Conservation (phyloP, 2,888 invertebrate genomes). For the Autographa gamma region DNA sequence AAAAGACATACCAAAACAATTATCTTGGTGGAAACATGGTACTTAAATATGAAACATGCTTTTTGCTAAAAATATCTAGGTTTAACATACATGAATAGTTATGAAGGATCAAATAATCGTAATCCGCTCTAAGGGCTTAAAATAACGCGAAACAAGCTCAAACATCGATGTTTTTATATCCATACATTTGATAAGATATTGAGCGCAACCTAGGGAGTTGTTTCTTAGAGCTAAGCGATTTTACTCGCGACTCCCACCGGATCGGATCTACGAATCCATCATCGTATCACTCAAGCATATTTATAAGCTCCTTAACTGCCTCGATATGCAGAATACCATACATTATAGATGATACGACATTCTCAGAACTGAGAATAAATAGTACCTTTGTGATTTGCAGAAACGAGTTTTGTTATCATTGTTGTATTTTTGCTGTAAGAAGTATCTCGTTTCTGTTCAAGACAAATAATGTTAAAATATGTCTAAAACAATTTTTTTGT, state of each 20-base stretch:
- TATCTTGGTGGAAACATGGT: too few relatives aligned
- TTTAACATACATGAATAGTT: too few relatives aligned
- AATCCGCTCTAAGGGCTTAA: neutral
- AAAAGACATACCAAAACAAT: too few relatives aligned
- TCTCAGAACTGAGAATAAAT: neutral
- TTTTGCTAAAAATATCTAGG: too few relatives aligned
- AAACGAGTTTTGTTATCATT: too few relatives aligned
- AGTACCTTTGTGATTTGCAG: neutral
- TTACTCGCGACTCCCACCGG: slow-evolving; percentile 1
- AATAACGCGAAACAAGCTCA: neutral
- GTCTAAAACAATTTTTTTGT: too few relatives aligned
- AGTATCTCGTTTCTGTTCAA: too few relatives aligned
- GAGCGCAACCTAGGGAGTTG: slow-evolving; percentile 4
- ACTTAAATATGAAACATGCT: too few relatives aligned
- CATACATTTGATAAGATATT: neutral
- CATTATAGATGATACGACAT: neutral
- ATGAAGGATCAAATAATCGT: neutral
- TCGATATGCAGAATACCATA: slow-evolving; percentile 1
- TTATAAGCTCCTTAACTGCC: slow-evolving; percentile 4
- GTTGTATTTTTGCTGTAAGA: neutral
- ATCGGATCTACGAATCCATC: slow-evolving; percentile 4
- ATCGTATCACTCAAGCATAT: slow-evolving; percentile 4
- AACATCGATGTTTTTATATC: neutral
- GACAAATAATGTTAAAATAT: too few relatives aligned
- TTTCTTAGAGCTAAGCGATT: slow-evolving; percentile 1